Evolutionary conservation across 2,888 invertebrate species (phyloP).

Genomic region (Auanema freiburgensis): DNA sequence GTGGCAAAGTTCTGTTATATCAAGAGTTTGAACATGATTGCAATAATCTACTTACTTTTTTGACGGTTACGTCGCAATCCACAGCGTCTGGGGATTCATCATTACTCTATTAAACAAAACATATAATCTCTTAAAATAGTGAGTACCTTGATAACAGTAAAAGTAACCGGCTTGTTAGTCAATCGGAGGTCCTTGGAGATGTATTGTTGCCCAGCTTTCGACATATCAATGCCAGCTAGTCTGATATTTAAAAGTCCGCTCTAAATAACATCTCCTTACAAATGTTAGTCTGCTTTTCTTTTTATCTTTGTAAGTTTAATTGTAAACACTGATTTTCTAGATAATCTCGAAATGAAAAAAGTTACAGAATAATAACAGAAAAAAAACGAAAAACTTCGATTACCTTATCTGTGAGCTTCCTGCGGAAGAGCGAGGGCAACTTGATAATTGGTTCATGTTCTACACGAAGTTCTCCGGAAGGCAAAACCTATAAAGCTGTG

Average conservation of each 20-base stretch:
- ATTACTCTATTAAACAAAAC: slow-evolving; percentile 8
- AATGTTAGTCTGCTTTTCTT: neutral
- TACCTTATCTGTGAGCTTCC: slow-evolving; percentile 33
- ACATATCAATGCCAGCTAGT: slow-evolving; percentile 60
- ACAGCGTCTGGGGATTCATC: slow-evolving; percentile 47
- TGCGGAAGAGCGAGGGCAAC: slow-evolving; percentile 49
- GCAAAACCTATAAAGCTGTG: slow-evolving; percentile 37
- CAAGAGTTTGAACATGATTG: neutral
- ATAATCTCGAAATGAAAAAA: neutral
- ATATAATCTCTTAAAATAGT: neutral
- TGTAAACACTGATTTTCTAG: neutral
- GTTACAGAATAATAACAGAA: neutral
- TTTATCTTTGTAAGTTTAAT: neutral
- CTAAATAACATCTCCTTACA: slow-evolving; percentile 24
- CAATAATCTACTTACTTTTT: slow-evolving; percentile 43
- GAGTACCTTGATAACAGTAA: slow-evolving; percentile 55
- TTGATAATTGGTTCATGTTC: slow-evolving; percentile 59
- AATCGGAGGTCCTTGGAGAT: slow-evolving; percentile 55
- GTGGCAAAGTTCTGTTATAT: slow-evolving; percentile 39
- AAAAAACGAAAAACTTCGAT: neutral
- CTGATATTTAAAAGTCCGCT: slow-evolving; percentile 52
- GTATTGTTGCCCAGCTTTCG: slow-evolving; percentile 56
- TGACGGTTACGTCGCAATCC: slow-evolving; percentile 59
- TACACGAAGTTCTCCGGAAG: slow-evolving; percentile 53
- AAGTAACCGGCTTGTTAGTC: slow-evolving; percentile 53